phyloP scores from a whole-genome alignment of 2,888 invertebrate genomes.

The Abscondita cerata region DNA sequence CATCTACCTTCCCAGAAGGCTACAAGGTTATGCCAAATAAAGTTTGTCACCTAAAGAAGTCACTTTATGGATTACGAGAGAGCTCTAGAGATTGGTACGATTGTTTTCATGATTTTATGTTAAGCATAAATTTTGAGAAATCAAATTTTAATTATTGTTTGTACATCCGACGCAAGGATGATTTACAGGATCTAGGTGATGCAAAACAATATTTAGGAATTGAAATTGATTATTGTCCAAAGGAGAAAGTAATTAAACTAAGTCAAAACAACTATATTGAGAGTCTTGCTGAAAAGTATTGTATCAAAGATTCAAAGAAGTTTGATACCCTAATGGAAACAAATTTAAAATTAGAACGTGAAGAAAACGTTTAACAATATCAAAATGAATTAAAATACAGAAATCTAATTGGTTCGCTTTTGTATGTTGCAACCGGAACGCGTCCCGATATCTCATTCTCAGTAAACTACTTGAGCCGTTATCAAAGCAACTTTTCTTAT shows the following conservation, averaged over 20 bases:
- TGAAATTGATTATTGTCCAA: neutral
- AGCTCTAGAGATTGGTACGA: neutral
- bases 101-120: neutral
- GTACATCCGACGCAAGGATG: neutral
- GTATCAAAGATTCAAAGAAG: neutral
- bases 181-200: neutral
- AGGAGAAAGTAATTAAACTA: neutral
- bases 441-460: neutral
- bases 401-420: neutral
- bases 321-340: neutral
- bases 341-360: neutral
- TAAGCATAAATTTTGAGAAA: neutral
- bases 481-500: neutral
- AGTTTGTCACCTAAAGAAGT: neutral
- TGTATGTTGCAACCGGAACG: neutral
- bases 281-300: neutral
- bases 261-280: neutral
- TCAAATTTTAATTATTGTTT: neutral
- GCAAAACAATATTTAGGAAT: neutral
- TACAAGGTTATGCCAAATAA: too few relatives aligned
- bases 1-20: too few relatives aligned
- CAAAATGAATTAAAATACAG: neutral
- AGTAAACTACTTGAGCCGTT: conserved; percentile 3
- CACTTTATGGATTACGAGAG: neutral
- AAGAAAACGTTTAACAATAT: neutral